These are phyloP conservation scores for Monopterus albus DNA, from an alignment of 2,113 vertebrate genomes.

Conservation along the genomic window DNA sequence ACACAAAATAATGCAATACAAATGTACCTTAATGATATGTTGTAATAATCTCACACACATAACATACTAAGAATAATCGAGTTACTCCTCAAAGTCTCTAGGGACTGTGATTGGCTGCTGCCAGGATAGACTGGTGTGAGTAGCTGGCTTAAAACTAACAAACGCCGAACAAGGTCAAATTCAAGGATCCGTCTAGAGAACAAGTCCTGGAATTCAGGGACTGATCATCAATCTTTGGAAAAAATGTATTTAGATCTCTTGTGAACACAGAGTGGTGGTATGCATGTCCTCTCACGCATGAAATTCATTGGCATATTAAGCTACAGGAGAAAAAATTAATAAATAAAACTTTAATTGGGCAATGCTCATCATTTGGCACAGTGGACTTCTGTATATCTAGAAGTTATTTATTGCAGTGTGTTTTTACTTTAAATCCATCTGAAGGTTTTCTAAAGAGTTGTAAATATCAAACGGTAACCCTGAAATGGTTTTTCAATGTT, in stretches of 20 bases:
- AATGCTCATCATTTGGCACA: constrained; percentile 3
- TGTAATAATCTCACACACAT: neutral
- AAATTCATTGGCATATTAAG: constrained; percentile 4
- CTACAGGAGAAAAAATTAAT: neutral
- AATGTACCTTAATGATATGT: neutral
- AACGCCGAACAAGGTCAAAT: no score
- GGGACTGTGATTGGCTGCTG: neutral
- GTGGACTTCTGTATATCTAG: neutral
- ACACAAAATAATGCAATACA: neutral
- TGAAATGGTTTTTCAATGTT: neutral
- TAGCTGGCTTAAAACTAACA: no score
- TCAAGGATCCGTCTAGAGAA: no score
- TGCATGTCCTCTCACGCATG: constrained; percentile 14
- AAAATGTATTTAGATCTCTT: neutral
- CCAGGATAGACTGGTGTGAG: neutral
- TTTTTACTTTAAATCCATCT: neutral
- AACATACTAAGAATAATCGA: neutral
- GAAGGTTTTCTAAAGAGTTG: neutral
- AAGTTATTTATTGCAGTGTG: neutral
- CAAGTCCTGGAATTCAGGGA: neutral
- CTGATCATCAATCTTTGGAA: neutral
- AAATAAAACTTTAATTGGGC: constrained; percentile 2
- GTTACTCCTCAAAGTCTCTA: neutral
- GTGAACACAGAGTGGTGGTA: neutral
- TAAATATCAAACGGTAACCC: neutral